Base-by-base conservation (phyloP, 2,797 vertebrate species). In the Chaenodraco wilsoni region DNA sequence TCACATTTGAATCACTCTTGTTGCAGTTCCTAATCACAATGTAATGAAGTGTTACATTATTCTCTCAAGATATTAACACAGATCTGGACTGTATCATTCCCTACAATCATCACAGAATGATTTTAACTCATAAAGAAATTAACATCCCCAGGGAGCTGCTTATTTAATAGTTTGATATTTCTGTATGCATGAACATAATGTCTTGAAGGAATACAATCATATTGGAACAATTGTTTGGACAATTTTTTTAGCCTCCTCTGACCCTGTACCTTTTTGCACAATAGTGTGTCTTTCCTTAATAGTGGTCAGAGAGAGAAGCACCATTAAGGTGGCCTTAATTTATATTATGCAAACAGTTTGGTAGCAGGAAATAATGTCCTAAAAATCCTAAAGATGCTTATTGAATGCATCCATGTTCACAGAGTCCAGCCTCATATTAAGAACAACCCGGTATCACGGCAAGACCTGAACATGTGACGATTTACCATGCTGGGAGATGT, bases 331-430 rank as follows among this genome's bases (percentile, higher is more conserved):
- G 21, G 23, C n/a, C 3, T 68, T 41, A 7, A 13, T 45, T 58
- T 46, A 23, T 23, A 23, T 69, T 23, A 52, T n/a, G 31, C 48
- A 9, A 19, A 59, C 27, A 54, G 51, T 59, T 52, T 21, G 48
- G 49, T 49, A 41, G 17, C 55, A 43, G 54, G 49, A 55, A 60
- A 70, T 48, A 46, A 60, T 56, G 21, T 6, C 11, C 40, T 37
- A 41, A 27, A 33, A 58, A 44, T 41, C 44, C 12, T 56, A n/a
- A 41, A 64, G 48, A 19, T 54, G 46, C 10, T 23, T 15, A 14
- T 43, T 63, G 52, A n/a, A 45, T 57, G n/a, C 52, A 51, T 21
- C 13, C 41, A 9, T 1, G 50, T 21, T 21, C 13, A n/a, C 49
- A 57, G 27, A 41, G 49, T 57, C 44, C 19, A 56, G 16, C 49